These are phyloP conservation scores for Pogonophryne albipinna DNA, from an alignment of 2,797 vertebrate genomes.

Conservation along the genomic window DNA sequence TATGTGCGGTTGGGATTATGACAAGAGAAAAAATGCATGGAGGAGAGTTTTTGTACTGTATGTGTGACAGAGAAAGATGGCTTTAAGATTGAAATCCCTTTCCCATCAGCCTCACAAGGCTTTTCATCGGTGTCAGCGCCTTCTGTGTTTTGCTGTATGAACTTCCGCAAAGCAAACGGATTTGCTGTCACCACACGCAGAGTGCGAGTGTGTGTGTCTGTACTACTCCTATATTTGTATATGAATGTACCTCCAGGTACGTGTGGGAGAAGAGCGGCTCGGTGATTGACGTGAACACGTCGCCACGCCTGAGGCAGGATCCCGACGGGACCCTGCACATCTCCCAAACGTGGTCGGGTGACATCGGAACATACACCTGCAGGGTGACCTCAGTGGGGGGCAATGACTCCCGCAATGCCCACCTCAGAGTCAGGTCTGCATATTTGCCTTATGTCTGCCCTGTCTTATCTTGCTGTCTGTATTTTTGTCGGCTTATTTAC, in stretches of 20 bases:
- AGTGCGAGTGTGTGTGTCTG: slow-evolving; percentile 11
- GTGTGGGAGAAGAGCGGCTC: slow-evolving; percentile 94
- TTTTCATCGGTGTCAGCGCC: slow-evolving; percentile 64
- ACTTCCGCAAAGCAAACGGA: slow-evolving; percentile 53
- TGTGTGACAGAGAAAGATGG: slow-evolving; percentile 44
- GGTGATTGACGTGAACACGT: slow-evolving; percentile 83
- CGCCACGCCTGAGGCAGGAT: slow-evolving; percentile 89
- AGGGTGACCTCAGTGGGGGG: slow-evolving; percentile 93
- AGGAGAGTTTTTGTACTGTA: slow-evolving; percentile 27
- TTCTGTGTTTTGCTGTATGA: slow-evolving; percentile 54
- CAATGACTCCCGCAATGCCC: slow-evolving; percentile 94
- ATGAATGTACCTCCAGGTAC: slow-evolving; percentile 80
- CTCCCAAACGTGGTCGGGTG: slow-evolving; percentile 98
- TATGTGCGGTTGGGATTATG: slow-evolving; percentile 44
- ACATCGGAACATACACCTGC: slow-evolving; percentile 98
- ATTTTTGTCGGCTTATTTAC: slow-evolving; percentile 41
- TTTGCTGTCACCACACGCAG: slow-evolving; percentile 51
- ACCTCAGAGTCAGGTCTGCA: slow-evolving; percentile 93
- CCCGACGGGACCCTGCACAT: slow-evolving; percentile 92
- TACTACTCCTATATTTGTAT: background rate
- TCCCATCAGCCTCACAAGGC: slow-evolving; percentile 51
- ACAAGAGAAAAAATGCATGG: slow-evolving; percentile 34
- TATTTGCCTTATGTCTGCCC: slow-evolving; percentile 33
- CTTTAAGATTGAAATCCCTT: slow-evolving; percentile 62
- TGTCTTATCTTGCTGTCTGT: slow-evolving; percentile 32